Percentiles rank a stretch among this genome's conserved stretches.
Evolutionary conservation across 2,888 invertebrate genomes (phyloP).

Genomic region (Poecilobothrus nobilitatus): DNA sequence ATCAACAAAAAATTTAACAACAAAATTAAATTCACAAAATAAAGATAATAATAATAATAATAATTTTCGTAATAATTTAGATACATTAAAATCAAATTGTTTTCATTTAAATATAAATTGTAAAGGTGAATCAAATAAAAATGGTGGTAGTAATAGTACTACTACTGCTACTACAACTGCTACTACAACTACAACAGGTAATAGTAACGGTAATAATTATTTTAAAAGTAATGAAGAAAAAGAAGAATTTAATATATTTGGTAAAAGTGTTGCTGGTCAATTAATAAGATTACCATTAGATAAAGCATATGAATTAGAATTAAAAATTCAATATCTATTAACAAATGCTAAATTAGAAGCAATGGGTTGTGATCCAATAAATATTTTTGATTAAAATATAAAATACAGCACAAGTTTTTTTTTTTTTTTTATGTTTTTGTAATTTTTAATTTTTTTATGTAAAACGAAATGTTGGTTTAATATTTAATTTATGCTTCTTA

Average conservation of each 20-base stretch:
- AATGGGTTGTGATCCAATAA: too few species aligned
- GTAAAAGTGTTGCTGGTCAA: constrained; percentile 31
- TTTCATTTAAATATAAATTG: not conserved
- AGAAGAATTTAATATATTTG: constrained; percentile 32
- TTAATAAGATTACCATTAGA: constrained; percentile 31
- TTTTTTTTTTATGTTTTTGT: too few species aligned
- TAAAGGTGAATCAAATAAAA: not conserved
- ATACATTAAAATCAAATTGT: not conserved
- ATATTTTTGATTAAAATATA: too few species aligned
- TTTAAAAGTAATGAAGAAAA: constrained; percentile 11
- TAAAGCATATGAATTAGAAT: constrained; percentile 23
- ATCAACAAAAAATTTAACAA: too few species aligned
- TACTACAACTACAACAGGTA: not conserved
- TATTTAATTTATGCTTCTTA: too few species aligned
- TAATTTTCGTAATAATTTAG: not conserved
- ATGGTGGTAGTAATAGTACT: not conserved
- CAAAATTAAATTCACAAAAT: too few species aligned
- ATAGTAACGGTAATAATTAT: not conserved
- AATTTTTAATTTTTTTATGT: too few species aligned
- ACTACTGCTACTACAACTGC: not conserved
- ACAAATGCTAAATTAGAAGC: constrained; percentile 4
- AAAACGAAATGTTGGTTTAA: too few species aligned
- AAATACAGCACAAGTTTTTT: too few species aligned
- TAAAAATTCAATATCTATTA: constrained; percentile 8
- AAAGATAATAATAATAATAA: too few species aligned